Evolutionary conservation across 2,113 vertebrate genomes (phyloP).

Genomic region (Cairina moschata): DNA sequence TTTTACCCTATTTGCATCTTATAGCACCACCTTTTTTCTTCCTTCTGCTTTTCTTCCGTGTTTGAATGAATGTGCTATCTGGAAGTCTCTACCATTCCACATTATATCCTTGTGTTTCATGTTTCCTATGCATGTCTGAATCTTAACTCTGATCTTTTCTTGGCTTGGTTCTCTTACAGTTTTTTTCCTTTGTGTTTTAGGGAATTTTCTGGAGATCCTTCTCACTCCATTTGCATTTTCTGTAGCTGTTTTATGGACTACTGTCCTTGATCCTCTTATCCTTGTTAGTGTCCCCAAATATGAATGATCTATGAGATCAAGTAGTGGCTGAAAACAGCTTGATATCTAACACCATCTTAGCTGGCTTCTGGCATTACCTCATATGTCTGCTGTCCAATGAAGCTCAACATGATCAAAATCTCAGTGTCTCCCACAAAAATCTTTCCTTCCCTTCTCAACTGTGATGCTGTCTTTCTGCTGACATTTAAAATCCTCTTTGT

Average conservation of each 20-base stretch:
- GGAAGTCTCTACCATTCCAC: rapidly evolving
- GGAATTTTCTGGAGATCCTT: background rate
- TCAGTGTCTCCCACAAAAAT: background rate
- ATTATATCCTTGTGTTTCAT: background rate
- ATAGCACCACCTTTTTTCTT: background rate
- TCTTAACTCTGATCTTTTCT: background rate
- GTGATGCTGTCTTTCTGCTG: background rate
- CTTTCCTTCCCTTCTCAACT: background rate
- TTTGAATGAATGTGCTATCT: background rate
- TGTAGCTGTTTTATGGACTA: background rate
- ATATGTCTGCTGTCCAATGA: background rate
- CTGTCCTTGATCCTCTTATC: background rate
- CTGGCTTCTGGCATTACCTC: background rate
- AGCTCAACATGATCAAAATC: background rate
- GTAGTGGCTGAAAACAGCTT: background rate
- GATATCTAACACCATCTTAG: background rate
- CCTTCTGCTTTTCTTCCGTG: background rate
- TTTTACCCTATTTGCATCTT: background rate
- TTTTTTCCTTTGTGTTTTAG: background rate
- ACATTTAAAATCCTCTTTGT: background rate
- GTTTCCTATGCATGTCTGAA: background rate
- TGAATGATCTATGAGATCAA: background rate
- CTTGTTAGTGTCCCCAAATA: background rate
- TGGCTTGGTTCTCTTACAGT: background rate
- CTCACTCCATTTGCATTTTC: background rate